These are phyloP conservation scores for Salvelinus fontinalis DNA, from an alignment of 2,113 vertebrate genomes.

Conservation along the genomic window DNA sequence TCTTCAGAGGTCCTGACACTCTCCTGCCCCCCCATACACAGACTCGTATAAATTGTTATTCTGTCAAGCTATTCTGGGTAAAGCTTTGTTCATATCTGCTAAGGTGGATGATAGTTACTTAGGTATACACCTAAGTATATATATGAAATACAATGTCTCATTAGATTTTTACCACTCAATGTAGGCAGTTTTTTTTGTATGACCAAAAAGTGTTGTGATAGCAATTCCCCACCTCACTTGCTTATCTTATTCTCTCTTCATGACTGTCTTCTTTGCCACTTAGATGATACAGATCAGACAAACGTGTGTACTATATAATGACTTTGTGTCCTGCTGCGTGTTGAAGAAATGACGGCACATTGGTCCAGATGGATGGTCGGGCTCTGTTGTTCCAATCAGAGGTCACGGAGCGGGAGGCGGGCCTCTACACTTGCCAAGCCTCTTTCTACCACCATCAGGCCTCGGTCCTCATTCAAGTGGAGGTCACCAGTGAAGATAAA, in stretches of 20 bases:
- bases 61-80: neutral
- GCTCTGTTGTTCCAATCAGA: constrained; percentile 54
- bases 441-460: constrained; percentile 70
- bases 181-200: no score
- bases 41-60: neutral
- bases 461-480: constrained; percentile 57
- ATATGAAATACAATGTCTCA: neutral
- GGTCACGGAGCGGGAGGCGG: constrained; percentile 41
- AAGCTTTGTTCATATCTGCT: neutral
- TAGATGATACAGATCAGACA: neutral
- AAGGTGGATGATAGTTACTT: neutral
- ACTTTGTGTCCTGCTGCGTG: neutral
- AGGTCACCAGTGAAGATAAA: constrained; percentile 41
- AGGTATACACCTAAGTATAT: neutral
- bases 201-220: neutral
- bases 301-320: neutral
- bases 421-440: constrained; percentile 63
- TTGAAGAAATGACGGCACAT: constrained; percentile 61
- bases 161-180: neutral
- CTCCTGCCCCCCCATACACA: neutral
- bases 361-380: constrained; percentile 37
- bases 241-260: neutral
- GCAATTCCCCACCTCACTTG: neutral
- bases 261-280: neutral
- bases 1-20: neutral